phyloP scores from a whole-genome alignment of 2,797 vertebrate species.

The Orientallactaga sibirica region DNA sequence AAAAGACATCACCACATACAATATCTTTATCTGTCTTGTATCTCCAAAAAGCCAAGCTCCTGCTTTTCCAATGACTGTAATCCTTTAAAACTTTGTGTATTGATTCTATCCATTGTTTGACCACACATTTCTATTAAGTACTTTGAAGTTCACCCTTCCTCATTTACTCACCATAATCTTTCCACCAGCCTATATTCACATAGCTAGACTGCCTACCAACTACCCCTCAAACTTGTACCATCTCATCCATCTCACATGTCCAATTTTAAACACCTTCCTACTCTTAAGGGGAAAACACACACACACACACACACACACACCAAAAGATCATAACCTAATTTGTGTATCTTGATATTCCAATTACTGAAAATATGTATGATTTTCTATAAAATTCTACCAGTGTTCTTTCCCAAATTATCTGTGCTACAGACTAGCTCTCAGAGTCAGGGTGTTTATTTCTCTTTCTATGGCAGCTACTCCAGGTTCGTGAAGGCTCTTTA shows the following conservation, averaged over 20 bases:
- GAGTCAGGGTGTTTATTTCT: not conserved
- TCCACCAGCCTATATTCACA: conserved; percentile 5
- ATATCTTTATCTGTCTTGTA: conserved; percentile 35
- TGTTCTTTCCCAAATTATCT: conserved; percentile 17
- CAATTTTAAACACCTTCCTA: conserved; percentile 19
- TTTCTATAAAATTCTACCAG: conserved; percentile 23
- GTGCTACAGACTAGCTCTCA: not conserved
- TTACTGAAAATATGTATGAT: conserved; percentile 31
- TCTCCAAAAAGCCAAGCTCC: not conserved
- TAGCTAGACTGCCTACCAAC: conserved; percentile 33
- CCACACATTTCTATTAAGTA: conserved; percentile 27
- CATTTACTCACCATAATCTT: not conserved
- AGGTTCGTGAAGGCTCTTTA: not conserved
- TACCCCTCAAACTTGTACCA: conserved; percentile 6
- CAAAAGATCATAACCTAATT: conserved; percentile 8
- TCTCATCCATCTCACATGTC: conserved; percentile 30
- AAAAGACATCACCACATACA: not conserved
- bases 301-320: too few relatives aligned
- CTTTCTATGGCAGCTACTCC: not conserved
- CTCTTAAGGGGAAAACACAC: conserved; percentile 28
- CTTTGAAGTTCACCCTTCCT: not conserved
- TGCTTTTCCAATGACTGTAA: not conserved
- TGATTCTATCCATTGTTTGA: conserved; percentile 48
- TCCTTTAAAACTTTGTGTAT: conserved; percentile 15
- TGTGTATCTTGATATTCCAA: conserved; percentile 22